A percentile compares a stretch with the other conserved stretches of the same genome.
Evolutionary conservation across 2,797 vertebrate genomes (phyloP).

Genomic region (Eulemur albifrons): DNA sequence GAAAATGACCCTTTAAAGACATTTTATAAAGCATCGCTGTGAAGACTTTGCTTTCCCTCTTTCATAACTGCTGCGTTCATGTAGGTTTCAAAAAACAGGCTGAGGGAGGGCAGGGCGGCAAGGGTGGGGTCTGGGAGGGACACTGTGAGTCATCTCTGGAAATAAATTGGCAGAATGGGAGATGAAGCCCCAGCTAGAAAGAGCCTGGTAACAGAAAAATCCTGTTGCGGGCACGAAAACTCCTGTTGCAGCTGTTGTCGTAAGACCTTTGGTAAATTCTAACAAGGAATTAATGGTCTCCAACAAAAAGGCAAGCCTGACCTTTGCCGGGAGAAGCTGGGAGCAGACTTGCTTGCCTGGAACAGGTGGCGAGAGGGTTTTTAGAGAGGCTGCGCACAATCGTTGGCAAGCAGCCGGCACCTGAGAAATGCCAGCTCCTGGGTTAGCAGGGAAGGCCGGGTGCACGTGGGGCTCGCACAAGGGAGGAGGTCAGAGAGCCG

Average conservation of each 20-base stretch:
- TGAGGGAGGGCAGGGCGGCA: not conserved
- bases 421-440: not conserved
- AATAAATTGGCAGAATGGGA: not conserved
- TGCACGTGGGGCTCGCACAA: accelerated
- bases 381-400: not conserved
- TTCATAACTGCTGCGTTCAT: not conserved
- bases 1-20: not conserved
- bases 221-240: not conserved
- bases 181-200: not conserved
- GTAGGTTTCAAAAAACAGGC: not conserved
- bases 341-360: not conserved
- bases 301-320: not conserved
- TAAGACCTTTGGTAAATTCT: not conserved
- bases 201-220: not conserved
- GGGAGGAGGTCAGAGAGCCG: accelerated
- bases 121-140: not conserved
- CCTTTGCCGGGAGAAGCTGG: not conserved
- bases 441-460: not conserved
- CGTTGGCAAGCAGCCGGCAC: not conserved
- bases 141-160: not conserved
- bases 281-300: not conserved
- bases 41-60: not conserved
- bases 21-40: accelerated
- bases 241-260: accelerated
- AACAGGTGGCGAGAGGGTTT: not conserved